Evolutionary conservation across 37 sponge, comb jelly and placozoan genomes (phyloP).

Genomic region (Petrosia ficiformis): DNA sequence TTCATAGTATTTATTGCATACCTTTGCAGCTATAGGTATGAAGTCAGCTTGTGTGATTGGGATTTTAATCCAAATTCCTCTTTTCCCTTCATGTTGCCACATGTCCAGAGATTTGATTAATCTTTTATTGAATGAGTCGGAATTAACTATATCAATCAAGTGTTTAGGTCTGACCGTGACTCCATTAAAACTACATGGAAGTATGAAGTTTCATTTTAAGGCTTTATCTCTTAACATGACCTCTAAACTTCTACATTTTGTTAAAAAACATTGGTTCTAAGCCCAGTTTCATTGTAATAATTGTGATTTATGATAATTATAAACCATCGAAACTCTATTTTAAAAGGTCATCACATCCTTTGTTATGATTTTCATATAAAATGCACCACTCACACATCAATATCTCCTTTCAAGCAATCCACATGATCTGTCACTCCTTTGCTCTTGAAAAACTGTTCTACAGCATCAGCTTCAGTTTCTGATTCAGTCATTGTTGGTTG

Average conservation of each 20-base stretch:
- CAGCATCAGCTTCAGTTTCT: too few species aligned
- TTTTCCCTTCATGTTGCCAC: slow-evolving; percentile 54
- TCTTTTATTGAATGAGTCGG: slow-evolving; percentile 6
- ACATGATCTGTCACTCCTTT: too few species aligned
- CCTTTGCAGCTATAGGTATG: slow-evolving; percentile 66
- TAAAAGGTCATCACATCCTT: too few species aligned
- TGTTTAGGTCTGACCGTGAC: slow-evolving; percentile 36
- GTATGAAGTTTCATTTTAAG: too few species aligned
- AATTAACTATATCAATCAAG: slow-evolving; percentile 37
- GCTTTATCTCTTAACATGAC: too few species aligned
- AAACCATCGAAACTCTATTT: not conserved
- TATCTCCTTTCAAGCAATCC: slow-evolving; percentile 16
- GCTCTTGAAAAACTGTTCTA: too few species aligned
- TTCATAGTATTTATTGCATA: slow-evolving; percentile 5
- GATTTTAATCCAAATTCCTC: slow-evolving; percentile 82
- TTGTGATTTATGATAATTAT: not conserved
- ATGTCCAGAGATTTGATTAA: slow-evolving; percentile 42
- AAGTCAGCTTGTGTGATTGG: slow-evolving; percentile 40
- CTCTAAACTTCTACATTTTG: too few species aligned
- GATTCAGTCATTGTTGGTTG: too few species aligned
- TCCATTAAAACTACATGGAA: slow-evolving; percentile 53
- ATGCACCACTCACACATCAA: slow-evolving; percentile 36
- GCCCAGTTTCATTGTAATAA: not conserved
- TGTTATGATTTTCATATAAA: too few species aligned
- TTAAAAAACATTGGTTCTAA: too few species aligned